Evolutionary conservation across 2,797 vertebrate genomes (phyloP), one percentile per base, ranked within the genome.

Genomic region (Sitta carolinensis): DNA sequence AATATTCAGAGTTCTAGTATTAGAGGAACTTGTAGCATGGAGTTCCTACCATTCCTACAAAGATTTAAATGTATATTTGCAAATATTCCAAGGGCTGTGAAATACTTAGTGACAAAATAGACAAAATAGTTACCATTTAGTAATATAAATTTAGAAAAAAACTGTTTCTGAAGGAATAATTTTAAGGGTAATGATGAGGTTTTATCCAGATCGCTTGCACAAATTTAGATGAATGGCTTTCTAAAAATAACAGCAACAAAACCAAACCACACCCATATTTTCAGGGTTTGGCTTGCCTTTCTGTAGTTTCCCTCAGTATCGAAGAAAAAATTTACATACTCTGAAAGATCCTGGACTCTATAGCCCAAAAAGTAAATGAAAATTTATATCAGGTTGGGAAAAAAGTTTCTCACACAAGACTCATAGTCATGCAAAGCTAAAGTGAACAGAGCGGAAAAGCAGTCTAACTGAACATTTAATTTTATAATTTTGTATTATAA

Each of bases 21-120:
- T 86, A 89, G 27, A 72, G 62, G 25, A 95, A 59, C 85, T 92
- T 89, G 78, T 63, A 87, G 32, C 22, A 86, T 27, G 29, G 30
- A 84, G 36, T 91, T 95, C n/a, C 47, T 87, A n/a, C 89, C 30
- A 91, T 88, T 95, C 66, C 69, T 68, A 58, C 50, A 54, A 82
- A 94, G 74, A 92, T 69, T 91, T 87, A 95, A 81, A 78, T 79
- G 34, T 34, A 81, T 50, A 47, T 95, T 92, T 96, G 47, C 79
- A 91, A 96, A 93, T 78, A 91, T 69, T 88, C 72, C 52, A 76
- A 78, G 79, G 48, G 90, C 43, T 90, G 47, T 75, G 70, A 90
- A 93, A 88, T 75, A 84, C 38, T 88, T 87, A 69, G 32, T 12
- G 58, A 76, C 21, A 84, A 68, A 67, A 10, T 2, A 68, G 62